Evolutionary conservation across 2,797 vertebrate genomes (phyloP).

Genomic region (Enoplosus armatus): DNA sequence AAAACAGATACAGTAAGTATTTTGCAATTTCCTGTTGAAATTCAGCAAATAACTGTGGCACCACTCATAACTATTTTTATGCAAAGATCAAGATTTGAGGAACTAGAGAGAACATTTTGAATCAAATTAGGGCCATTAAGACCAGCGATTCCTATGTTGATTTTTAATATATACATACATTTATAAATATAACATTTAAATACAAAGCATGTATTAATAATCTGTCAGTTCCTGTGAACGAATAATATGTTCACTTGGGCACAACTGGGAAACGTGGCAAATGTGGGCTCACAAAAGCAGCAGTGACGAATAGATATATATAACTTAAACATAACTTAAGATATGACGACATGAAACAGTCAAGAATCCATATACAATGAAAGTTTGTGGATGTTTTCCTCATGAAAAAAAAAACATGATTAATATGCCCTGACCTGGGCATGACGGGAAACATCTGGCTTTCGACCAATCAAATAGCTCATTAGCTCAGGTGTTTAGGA

Average conservation of each 20-base stretch:
- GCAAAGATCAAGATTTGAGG: not conserved
- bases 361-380: not conserved
- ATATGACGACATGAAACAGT: no score
- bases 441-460: no score
- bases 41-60: not conserved
- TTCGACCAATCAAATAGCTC: no score
- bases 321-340: no score
- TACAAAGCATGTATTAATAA: no score
- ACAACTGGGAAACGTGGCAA: not conserved
- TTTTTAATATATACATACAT: not conserved
- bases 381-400: not conserved
- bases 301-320: no score
- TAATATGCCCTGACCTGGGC: no score
- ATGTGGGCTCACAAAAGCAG: not conserved
- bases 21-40: slow-evolving; percentile 3
- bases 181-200: not conserved
- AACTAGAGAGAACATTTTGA: not conserved
- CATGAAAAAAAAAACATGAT: no score
- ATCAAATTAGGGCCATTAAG: not conserved
- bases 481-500: no score
- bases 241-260: not conserved
- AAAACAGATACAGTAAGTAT: slow-evolving; percentile 94
- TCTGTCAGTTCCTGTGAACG: no score
- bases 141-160: not conserved
- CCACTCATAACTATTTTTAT: not conserved